These are phyloP conservation scores for Myripristis jacobus DNA, from an alignment of 2,797 vertebrate genomes.

Conservation along the genomic window DNA sequence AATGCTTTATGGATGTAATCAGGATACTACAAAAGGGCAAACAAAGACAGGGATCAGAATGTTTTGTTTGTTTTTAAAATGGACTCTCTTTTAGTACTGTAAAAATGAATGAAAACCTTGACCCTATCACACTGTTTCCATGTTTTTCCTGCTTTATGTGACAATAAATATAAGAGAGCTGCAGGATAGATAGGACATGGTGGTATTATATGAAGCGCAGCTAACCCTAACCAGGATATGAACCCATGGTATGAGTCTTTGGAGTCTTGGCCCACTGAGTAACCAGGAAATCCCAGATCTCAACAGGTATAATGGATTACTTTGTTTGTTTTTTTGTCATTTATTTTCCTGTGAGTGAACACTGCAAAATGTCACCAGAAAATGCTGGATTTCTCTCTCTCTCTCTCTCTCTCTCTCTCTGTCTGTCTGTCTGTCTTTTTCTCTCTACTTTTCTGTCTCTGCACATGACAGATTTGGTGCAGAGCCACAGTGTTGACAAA, in stretches of 20 bases:
- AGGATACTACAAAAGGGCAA: slow-evolving; percentile 1
- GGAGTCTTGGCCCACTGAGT: neutral
- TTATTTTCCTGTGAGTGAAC: neutral
- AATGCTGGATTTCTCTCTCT: neutral
- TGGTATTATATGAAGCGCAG: neutral
- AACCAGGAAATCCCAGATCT: neutral
- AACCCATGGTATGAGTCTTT: neutral
- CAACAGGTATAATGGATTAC: neutral
- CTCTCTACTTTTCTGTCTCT: slow-evolving; percentile 10
- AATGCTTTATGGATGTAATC: neutral
- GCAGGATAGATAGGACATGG: neutral
- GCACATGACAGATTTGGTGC: slow-evolving; percentile 37
- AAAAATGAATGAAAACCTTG: neutral
- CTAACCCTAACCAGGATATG: neutral
- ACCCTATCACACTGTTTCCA: neutral
- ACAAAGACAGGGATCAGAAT: neutral
- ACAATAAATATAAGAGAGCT: neutral
- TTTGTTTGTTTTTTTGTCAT: neutral
- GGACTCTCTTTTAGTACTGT: neutral
- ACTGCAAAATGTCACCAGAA: neutral
- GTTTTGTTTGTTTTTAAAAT: too few relatives aligned
- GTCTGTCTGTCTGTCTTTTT: slow-evolving; percentile 10
- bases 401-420: neutral
- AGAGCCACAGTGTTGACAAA: slow-evolving; percentile 64
- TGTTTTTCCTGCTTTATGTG: neutral